These are phyloP conservation scores for Heteronetta atricapilla DNA, from an alignment of 2,113 vertebrate genomes.

Conservation along the genomic window DNA sequence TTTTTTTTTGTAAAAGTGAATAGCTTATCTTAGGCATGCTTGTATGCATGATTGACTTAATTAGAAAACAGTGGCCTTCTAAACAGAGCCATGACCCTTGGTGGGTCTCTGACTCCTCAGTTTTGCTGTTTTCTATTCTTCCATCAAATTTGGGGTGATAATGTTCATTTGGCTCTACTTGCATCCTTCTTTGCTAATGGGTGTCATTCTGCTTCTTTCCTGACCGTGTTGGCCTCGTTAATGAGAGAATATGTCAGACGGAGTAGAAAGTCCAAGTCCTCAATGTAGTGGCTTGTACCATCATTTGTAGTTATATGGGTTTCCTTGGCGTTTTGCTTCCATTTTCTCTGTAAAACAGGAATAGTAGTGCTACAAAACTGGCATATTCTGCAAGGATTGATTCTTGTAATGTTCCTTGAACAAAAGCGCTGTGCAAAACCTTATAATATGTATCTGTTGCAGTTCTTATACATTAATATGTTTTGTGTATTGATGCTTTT, in stretches of 20 bases:
- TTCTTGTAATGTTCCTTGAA: background rate
- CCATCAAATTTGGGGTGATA: background rate
- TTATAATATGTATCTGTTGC: background rate
- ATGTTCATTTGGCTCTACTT: background rate
- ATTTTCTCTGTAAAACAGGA: background rate
- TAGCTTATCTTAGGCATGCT: background rate
- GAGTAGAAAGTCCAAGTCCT: background rate
- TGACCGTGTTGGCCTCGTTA: background rate
- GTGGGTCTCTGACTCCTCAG: no score
- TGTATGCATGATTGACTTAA: background rate
- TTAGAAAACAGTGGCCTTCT: background rate
- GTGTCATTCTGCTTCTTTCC: background rate
- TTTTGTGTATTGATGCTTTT: background rate
- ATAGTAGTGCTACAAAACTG: background rate
- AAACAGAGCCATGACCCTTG: rapidly evolving
- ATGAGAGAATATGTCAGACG: background rate
- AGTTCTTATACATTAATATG: background rate
- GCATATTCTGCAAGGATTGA: background rate
- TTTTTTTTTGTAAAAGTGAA: background rate
- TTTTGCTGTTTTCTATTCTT: background rate
- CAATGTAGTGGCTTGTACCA: background rate
- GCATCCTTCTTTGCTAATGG: background rate
- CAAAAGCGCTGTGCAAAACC: background rate
- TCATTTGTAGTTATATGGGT: background rate
- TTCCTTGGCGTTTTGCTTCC: background rate